Evolutionary conservation across 2,797 vertebrate genomes (phyloP), one percentile per base, ranked within the genome.

Genomic region (Tenualosa thibaudeaui): DNA sequence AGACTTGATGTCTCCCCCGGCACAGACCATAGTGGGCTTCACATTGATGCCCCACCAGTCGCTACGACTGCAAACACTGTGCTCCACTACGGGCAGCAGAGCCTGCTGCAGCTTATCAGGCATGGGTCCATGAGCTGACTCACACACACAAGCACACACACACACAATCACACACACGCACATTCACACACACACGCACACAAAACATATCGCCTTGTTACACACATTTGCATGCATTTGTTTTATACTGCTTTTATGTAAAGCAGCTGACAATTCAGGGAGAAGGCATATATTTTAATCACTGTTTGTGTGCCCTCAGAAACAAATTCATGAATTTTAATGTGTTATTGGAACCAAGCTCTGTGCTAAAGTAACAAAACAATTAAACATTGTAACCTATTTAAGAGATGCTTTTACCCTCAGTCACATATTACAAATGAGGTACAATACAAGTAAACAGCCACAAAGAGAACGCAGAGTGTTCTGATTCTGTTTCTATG

Each of bases 71-170:
- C 96, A 97, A 81, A 94, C 92, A 0, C 81, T 84, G 2, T 96
- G 60, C 68, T 95, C 94, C 89, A 97, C 96, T 84, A 95, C 94
- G 0, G 96, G 96, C 56, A 97, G 91, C 81, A 94, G 40, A 3
- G 96, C 96, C 91, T 96, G 94, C 92, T 97, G 96, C 82, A 97
- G 94, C 81, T 89, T 93, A 43, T 93, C 91, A 0, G 96, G 94
- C 88, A 96, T 94, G 0, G 94, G 93, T 0, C 96, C 96, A 0
- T 92, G 87, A 0, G 94, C 96, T 96, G 87, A 19, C 12, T 84
- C 82, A 51, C 53, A 82, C 24, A 84, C 71, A 58, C 15, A 58
- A 13, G 4, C 17, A 17, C 62, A 13, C 31, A n/a, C 62, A 71
- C 43, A 82, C 15, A 40, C 53, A 82, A n/a, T 26, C 81, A 53